These are phyloP conservation scores for Candoia aspera DNA, from an alignment of 2,113 vertebrate genomes.

Conservation along the genomic window DNA sequence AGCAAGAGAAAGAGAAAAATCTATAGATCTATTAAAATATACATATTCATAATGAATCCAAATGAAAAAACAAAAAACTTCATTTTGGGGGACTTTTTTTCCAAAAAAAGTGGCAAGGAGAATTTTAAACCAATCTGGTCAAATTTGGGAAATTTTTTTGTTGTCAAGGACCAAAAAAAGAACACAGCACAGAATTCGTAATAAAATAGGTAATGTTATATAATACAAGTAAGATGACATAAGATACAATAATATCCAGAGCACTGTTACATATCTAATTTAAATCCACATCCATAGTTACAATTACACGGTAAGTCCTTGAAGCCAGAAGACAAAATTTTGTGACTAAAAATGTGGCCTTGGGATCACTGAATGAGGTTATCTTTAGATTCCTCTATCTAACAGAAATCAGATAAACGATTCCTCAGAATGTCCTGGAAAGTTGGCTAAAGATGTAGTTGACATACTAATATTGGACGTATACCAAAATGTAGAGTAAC, in stretches of 20 bases:
- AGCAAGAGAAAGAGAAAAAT: neutral
- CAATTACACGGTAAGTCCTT: neutral
- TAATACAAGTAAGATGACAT: neutral
- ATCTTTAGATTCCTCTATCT: neutral
- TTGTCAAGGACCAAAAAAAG: neutral
- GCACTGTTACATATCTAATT: neutral
- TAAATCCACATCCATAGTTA: neutral
- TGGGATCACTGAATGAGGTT: neutral
- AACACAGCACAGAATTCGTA: neutral
- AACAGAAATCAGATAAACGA: neutral
- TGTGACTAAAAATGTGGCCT: neutral
- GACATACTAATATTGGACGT: neutral
- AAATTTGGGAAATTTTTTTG: neutral
- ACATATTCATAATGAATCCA: neutral
- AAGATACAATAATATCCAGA: neutral
- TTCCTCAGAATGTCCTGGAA: neutral
- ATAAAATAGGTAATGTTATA: neutral
- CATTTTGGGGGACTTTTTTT: too few relatives aligned
- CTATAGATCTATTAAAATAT: neutral
- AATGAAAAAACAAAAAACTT: neutral
- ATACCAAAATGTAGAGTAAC: too few relatives aligned
- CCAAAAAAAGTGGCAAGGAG: neutral
- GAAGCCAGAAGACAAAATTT: neutral
- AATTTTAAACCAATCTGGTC: neutral
- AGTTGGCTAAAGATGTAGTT: neutral